Conservation (phyloP, 2,113 vertebrate species). For the Oenanthe oenanthe region DNA sequence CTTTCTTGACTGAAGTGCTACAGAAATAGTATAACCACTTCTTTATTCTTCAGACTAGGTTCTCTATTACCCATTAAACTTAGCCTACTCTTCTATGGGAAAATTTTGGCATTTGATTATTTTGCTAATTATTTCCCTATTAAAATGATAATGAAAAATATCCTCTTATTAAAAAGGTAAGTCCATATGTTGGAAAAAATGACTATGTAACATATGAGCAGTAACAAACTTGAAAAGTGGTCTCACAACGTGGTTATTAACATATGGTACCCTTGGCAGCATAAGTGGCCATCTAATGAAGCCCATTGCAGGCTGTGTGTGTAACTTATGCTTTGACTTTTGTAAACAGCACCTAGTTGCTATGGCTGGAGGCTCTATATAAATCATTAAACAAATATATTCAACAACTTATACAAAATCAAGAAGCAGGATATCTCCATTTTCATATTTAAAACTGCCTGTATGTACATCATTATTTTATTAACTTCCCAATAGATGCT, state of each 20-base stretch:
- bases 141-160: neutral
- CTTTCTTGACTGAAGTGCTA: neutral
- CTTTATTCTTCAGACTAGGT: neutral
- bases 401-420: slow-evolving; percentile 31
- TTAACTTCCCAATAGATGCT: neutral
- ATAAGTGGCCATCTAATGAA: slow-evolving; percentile 28
- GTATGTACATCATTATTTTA: neutral
- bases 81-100: neutral
- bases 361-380: neutral
- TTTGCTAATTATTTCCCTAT: neutral
- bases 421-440: slow-evolving; percentile 24
- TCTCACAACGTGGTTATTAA: neutral
- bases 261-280: neutral
- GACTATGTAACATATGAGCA: neutral
- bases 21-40: neutral
- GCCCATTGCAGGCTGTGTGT: neutral
- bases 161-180: neutral
- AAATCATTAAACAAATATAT: slow-evolving; percentile 51
- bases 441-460: slow-evolving; percentile 29
- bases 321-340: slow-evolving; percentile 26
- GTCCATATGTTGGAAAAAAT: neutral
- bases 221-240: neutral
- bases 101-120: neutral
- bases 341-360: slow-evolving; percentile 44
- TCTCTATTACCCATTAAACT: neutral